Evolutionary conservation across 1,140 invertebrate species (phyloP), one percentile per base, ranked within the genome.

Genomic region (Planococcus citri): DNA sequence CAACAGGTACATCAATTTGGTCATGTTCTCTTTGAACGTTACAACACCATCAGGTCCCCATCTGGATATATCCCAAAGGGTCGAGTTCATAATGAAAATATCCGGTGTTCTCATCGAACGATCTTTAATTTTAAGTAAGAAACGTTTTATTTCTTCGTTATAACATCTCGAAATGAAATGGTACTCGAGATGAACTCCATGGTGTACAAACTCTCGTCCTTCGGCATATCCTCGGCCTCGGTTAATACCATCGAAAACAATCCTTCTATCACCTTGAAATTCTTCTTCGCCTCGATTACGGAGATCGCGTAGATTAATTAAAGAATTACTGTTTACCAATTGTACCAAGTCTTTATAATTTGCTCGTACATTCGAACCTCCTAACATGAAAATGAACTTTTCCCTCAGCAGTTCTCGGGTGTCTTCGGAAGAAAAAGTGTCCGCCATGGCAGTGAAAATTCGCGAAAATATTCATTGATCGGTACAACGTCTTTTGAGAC

Each of bases 21-120:
- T 68, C 27, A 83, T 64, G 71, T 82, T 82, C 20, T 73, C 72
- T 73, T 80, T 81, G 72, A 80, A 83, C 1, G 76, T 70, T 9
- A 76, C 71, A 14, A 82, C 75, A 22, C 78, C 75, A 51, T 73
- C 72, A 14, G 73, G 72, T 0, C 81, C 81, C 78, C 81, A 83
- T 72, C 73, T 60, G 12, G 60, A 68, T 10, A 82, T 76, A 72
- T 83, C 82, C 82, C 82, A 83, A 0, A 82, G 71, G 71, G 80
- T 81, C 33, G 80, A 82, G 72, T 81, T 82, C 73, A 83, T 78
- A 12, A 82, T 76, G 1, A 83, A 72, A 4, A 81, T 73, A 77
- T 82, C 80, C 4, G 60, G 60, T 25, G 73, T 72, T 33, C 38
- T 22, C 22, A 73, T 68, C 1, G 21, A 17, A 2, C 75, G 73